These are phyloP conservation scores for Procavia capensis DNA, from an alignment of 2,113 vertebrate species.

Conservation along the genomic window DNA sequence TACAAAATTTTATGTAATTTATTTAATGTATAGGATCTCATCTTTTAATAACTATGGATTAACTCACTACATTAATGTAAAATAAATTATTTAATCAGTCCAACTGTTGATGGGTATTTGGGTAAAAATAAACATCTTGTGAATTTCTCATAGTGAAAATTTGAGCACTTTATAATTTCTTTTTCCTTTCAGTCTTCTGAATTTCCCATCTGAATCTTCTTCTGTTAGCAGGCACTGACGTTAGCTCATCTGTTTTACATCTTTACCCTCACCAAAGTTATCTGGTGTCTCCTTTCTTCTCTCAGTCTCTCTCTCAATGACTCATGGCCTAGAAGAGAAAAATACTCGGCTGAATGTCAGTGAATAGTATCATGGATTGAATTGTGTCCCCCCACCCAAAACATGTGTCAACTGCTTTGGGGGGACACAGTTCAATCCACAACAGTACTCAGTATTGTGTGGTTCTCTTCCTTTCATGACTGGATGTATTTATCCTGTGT, in stretches of 20 bases:
- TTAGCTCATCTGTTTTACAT: background rate
- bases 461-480: no score
- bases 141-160: background rate
- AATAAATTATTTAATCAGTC: background rate
- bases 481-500: no score
- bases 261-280: conserved; percentile 4
- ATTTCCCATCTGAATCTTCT: background rate
- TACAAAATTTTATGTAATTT: background rate
- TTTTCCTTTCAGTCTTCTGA: background rate
- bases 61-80: background rate
- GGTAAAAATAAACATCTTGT: background rate
- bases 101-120: background rate
- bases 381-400: no score
- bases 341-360: background rate
- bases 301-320: background rate
- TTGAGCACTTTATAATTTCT: background rate
- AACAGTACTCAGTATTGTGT: no score
- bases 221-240: background rate
- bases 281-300: background rate
- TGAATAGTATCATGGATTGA: background rate
- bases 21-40: background rate
- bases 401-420: no score
- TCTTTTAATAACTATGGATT: background rate
- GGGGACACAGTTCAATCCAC: no score
- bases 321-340: background rate